Evolutionary conservation across 1,140 invertebrate genomes (phyloP), one percentile per base, ranked within the genome.

Genomic region (Cydia pomonella): DNA sequence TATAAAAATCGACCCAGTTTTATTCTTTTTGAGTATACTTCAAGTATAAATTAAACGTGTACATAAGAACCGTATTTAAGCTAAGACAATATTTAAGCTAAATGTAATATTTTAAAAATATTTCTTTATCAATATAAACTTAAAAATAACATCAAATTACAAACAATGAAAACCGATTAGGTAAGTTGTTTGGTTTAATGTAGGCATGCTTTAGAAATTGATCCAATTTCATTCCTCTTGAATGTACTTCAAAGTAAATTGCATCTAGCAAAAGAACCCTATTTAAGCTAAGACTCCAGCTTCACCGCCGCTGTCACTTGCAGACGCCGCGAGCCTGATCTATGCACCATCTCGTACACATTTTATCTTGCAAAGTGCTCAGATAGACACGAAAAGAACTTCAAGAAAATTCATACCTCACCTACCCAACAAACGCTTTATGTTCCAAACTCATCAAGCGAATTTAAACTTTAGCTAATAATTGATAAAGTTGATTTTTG

Each of bases 301-400:
- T 83, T 87, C 84, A 88, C 87, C 81, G 77, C 85, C 77, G 78
- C 78, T 80, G 80, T 82, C 82, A 84, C 81, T 80, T 63, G 80
- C 83, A 87, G 83, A 87, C 87, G 86, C 78, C 80, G 7, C 53
- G 21, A 59, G 53, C 83, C 85, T 90, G 88, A 92, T 92, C 89
- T 92, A 90, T 90, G 89, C 87, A 88, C 86, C 86, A 88, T 82
- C 82, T 83, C 84, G 85, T 87, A 84, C 88, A 90, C 87, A 90
- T 92, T 92, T 92, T 92, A 92, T 92, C 88, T 91, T 88, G 91
- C 90, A 91, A 92, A 92, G 90, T 92, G 89, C 88, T 91, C 85
- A 84, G 87, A 90, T 90, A 91, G 88, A 92, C 90, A 91, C 87
- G 80, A 84, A 80, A 84, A 84, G 88, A 91, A 92, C 81, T 91